Conservation (phyloP, 1,140 invertebrate genomes). For the Diuraphis noxia region DNA sequence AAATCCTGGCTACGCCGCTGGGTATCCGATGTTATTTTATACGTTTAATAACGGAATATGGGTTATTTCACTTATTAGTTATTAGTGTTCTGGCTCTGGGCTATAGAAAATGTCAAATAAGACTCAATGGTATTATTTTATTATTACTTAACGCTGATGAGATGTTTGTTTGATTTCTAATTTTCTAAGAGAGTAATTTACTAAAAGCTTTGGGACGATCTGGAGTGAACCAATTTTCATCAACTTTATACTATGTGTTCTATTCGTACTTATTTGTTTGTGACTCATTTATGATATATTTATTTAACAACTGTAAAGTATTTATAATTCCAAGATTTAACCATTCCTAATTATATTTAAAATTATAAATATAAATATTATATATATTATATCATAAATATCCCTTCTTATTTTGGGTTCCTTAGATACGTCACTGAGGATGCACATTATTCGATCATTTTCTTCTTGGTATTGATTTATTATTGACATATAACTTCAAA, state of each 20-base stretch:
- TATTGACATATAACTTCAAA: background rate
- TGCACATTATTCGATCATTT: background rate
- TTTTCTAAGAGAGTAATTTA: constrained; percentile 4
- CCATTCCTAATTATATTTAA: background rate
- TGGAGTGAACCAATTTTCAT: background rate
- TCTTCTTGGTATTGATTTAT: background rate
- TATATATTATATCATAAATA: too few species aligned
- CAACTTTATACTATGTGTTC: background rate
- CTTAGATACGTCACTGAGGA: background rate
- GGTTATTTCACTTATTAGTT: background rate
- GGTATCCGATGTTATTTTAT: background rate
- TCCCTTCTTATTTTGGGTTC: background rate
- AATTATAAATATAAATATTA: too few species aligned
- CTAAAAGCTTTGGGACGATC: constrained; percentile 6
- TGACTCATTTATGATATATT: background rate
- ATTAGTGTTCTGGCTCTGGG: background rate
- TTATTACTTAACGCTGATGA: background rate
- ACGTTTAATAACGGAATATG: background rate
- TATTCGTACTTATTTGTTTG: background rate
- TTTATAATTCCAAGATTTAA: background rate
- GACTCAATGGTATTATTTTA: background rate
- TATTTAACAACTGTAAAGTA: background rate
- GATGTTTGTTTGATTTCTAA: background rate
- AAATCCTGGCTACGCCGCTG: too few species aligned
- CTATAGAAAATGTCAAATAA: background rate